Evolutionary conservation across 2,797 vertebrate species (phyloP).

Genomic region (Cirrhinus mrigala): DNA sequence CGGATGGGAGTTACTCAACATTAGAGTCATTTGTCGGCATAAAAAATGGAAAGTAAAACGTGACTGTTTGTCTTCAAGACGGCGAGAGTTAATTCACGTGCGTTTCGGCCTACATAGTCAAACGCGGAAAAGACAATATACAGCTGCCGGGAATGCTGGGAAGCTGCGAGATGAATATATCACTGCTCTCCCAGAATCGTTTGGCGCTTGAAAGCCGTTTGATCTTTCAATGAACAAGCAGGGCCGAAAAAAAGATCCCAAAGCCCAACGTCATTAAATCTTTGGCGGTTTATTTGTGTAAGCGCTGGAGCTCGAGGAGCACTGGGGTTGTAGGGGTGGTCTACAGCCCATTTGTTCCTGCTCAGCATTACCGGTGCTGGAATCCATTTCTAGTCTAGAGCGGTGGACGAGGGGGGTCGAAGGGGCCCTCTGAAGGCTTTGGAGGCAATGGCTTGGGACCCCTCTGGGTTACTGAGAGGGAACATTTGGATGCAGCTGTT

Average conservation of each 20-base stretch:
- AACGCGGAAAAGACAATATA: constrained; percentile 70
- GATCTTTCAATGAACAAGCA: constrained; percentile 66
- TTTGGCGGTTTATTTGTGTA: constrained; percentile 77
- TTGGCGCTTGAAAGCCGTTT: constrained; percentile 52
- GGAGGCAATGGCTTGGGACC: constrained; percentile 46
- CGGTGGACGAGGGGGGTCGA: constrained; percentile 25
- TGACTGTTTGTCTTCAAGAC: constrained; percentile 76
- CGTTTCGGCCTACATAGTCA: constrained; percentile 60
- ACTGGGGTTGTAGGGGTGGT: constrained; percentile 69
- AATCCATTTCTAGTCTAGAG: constrained; percentile 61
- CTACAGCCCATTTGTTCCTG: constrained; percentile 68
- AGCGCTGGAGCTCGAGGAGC: constrained; percentile 58
- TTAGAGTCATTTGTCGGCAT: constrained; percentile 52
- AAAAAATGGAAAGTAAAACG: constrained; percentile 63
- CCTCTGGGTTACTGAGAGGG: constrained; percentile 65
- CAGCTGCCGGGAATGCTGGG: constrained; percentile 70
- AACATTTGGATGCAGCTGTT: constrained; percentile 75
- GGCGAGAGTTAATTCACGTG: constrained; percentile 64
- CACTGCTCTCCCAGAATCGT: constrained; percentile 30
- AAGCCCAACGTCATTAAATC: constrained; percentile 74
- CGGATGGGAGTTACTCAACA: constrained; percentile 55
- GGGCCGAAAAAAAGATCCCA: constrained; percentile 66
- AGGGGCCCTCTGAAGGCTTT: constrained; percentile 41
- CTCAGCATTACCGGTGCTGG: constrained; percentile 61
- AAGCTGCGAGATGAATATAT: constrained; percentile 56